Conservation (phyloP, 2,888 invertebrate genomes). For the Clusia tigrina region DNA sequence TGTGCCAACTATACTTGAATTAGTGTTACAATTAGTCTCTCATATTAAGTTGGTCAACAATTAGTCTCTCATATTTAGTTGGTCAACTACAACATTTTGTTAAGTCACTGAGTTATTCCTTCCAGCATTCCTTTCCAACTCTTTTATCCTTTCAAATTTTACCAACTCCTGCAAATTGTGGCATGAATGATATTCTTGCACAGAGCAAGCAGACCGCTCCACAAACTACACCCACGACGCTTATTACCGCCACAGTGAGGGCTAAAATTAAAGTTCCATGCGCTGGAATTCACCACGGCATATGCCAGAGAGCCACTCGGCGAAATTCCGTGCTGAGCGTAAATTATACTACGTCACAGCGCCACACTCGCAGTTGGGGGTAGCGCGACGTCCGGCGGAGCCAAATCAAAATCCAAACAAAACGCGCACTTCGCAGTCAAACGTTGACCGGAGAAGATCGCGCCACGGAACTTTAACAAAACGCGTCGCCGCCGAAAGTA, state of each 20-base stretch:
- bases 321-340: neutral
- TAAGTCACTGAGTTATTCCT: no score
- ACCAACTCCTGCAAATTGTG: no score
- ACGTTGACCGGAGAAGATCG: conserved; percentile 47
- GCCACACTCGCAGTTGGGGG: neutral
- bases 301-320: neutral
- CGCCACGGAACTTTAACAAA: conserved; percentile 41
- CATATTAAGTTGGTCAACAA: no score
- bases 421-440: conserved; percentile 53
- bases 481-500: neutral
- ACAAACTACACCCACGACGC: neutral
- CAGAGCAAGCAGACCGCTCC: neutral
- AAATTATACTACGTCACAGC: neutral
- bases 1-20: no score
- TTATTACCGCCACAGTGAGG: neutral
- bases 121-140: no score
- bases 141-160: no score
- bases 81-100: no score
- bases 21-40: no score
- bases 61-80: no score
- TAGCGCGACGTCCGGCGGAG: neutral
- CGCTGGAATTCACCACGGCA: neutral
- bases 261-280: neutral
- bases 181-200: no score
- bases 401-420: conserved; percentile 37